Conservation (phyloP, 2,113 vertebrate genomes). For the Dasypus novemcinctus region DNA sequence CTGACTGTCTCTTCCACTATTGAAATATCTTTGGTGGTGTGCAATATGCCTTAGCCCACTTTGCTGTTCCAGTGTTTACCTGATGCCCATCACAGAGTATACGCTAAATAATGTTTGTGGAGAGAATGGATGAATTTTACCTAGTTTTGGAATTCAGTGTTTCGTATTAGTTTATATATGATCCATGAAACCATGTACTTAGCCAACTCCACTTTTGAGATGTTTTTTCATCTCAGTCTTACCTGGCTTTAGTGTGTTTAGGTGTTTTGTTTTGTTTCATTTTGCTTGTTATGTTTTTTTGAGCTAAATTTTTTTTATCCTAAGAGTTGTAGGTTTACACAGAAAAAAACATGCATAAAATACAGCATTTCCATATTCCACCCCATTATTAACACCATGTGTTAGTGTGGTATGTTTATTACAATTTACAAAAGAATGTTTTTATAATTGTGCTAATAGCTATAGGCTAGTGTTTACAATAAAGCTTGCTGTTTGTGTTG, state of each 20-base stretch:
- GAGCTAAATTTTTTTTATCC: too few relatives aligned
- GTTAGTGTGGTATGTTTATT: too few relatives aligned
- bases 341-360: too few relatives aligned
- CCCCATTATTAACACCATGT: too few relatives aligned
- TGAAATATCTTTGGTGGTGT: neutral
- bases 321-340: too few relatives aligned
- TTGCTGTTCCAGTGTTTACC: neutral
- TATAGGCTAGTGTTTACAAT: too few relatives aligned
- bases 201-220: neutral
- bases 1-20: neutral
- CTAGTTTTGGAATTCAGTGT: neutral
- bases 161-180: neutral
- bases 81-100: neutral
- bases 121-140: neutral
- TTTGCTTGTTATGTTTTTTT: too few relatives aligned
- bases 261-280: too few relatives aligned
- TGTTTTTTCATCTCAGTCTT: neutral
- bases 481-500: too few relatives aligned
- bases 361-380: too few relatives aligned
- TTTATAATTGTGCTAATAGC: too few relatives aligned
- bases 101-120: neutral
- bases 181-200: neutral
- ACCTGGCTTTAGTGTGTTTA: neutral
- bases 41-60: neutral
- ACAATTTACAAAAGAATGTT: too few relatives aligned